Conservation (phyloP, 2,888 invertebrate genomes). For the Chaetoderma sp. region DNA sequence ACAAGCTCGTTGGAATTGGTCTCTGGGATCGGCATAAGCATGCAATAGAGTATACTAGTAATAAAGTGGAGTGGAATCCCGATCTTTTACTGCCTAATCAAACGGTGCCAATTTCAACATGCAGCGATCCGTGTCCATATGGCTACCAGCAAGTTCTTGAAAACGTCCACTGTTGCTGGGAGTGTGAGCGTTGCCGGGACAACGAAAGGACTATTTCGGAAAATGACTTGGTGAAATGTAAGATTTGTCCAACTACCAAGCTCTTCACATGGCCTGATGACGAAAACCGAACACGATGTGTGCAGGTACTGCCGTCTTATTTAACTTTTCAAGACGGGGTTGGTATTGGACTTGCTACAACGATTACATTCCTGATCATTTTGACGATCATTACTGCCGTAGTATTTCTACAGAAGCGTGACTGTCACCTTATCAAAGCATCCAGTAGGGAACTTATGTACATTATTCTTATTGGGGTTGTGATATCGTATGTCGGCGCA, state of each 20-base stretch:
- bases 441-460: slow-evolving; percentile 43
- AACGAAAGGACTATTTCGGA: slow-evolving; percentile 34
- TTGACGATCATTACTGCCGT: slow-evolving; percentile 17
- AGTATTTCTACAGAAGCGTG: slow-evolving; percentile 33
- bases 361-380: slow-evolving; percentile 26
- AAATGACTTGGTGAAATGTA: slow-evolving; percentile 26
- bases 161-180: slow-evolving; percentile 47
- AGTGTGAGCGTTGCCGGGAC: slow-evolving; percentile 39
- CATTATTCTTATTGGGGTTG: slow-evolving; percentile 37
- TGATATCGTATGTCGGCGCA: slow-evolving; percentile 35
- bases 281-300: slow-evolving; percentile 26
- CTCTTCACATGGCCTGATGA: slow-evolving; percentile 40
- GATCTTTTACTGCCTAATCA: neutral
- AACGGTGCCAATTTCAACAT: slow-evolving; percentile 29
- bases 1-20: slow-evolving; percentile 19
- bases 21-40: slow-evolving; percentile 27
- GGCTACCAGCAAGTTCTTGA: slow-evolving; percentile 36
- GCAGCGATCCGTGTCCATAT: slow-evolving; percentile 38
- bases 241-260: slow-evolving; percentile 20
- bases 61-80: slow-evolving; percentile 12
- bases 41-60: neutral
- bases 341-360: slow-evolving; percentile 17
- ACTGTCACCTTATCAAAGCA: slow-evolving; percentile 46
- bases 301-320: slow-evolving; percentile 21
- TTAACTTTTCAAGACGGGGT: slow-evolving; percentile 18